Conservation (phyloP, 2,797 vertebrate species). For the Coilia nasus region DNA sequence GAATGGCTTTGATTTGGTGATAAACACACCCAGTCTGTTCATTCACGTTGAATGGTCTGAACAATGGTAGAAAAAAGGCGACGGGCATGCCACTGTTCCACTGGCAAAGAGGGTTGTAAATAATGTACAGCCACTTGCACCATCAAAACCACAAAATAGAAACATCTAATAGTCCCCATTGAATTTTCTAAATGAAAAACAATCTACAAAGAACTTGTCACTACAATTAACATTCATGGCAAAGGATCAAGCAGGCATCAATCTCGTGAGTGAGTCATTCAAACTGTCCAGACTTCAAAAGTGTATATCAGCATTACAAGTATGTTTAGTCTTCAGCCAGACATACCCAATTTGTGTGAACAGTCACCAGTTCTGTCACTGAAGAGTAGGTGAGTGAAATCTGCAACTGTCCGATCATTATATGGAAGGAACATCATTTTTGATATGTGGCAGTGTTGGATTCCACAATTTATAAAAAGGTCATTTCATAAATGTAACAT, state of each 20-base stretch:
- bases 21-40: conserved; percentile 20
- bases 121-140: conserved; percentile 6
- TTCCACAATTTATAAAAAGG: conserved; percentile 4
- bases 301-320: neutral
- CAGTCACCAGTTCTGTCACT: neutral
- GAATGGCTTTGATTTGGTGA: conserved; percentile 77
- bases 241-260: conserved; percentile 10
- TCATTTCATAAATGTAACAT: neutral
- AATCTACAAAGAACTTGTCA: conserved; percentile 23
- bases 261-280: conserved; percentile 5
- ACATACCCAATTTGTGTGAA: neutral
- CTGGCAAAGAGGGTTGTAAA: neutral
- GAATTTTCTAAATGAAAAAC: conserved; percentile 13
- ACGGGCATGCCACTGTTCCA: conserved; percentile 21
- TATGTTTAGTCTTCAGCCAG: neutral
- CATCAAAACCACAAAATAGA: conserved; percentile 24
- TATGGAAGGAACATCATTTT: conserved; percentile 3
- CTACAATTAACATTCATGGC: conserved; percentile 27
- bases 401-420: conserved; percentile 6
- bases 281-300: conserved; percentile 9
- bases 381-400: neutral
- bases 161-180: conserved; percentile 17
- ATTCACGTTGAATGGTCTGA: conserved; percentile 12
- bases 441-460: neutral
- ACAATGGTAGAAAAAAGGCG: conserved; percentile 14